Evolutionary conservation across 1,140 invertebrate genomes (phyloP), one percentile per base, ranked within the genome.

Genomic region (Pachyrhynchus sulphureomaculatus): DNA sequence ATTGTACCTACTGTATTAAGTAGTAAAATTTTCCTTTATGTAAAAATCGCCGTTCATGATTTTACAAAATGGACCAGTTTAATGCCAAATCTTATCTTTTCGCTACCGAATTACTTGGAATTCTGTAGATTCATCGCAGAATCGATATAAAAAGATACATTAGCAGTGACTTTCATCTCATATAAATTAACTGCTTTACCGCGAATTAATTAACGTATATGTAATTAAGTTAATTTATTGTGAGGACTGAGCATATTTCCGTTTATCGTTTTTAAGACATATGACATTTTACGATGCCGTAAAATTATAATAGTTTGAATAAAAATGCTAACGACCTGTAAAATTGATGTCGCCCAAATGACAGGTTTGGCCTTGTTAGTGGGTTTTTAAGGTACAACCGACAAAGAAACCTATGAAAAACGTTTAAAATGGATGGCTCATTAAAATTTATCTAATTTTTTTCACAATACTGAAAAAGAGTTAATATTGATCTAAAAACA

Each of bases 191-290:
- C 42, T 59, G 29, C 45, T 21, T 15, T 59, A 59, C 56, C 36
- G 36, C 56, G 56, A 59, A 59, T 61, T 61, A 61, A 61, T 61
- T 52, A 61, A 61, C 42, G 48, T 21, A 32, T 17, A 26, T 44
- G 49, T 45, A 61, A 61, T 61, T 61, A 61, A 61, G 41, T 17
- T 15, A 24, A 53, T 61, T 61, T 49, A 61, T 52, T 61, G 58
- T 61, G 48, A 53, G 48, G 58, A 61, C 58, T 18, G 29, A 33
- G 15, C 29, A 61, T 52, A 44, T 49, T 44, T 44, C 2, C 24
- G 48, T 61, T 61, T 53, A 44, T 56, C 32, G 26, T 56, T 56
- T 41, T 56, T 34, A 33, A 23, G 39, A 56, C 53, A 17, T 56
- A 44, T 56, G 33, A 56, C 39, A 56, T 56, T 56, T 56, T 56